Base-by-base conservation (phyloP, 2,888 invertebrate species). In the Xestia ashworthii region DNA sequence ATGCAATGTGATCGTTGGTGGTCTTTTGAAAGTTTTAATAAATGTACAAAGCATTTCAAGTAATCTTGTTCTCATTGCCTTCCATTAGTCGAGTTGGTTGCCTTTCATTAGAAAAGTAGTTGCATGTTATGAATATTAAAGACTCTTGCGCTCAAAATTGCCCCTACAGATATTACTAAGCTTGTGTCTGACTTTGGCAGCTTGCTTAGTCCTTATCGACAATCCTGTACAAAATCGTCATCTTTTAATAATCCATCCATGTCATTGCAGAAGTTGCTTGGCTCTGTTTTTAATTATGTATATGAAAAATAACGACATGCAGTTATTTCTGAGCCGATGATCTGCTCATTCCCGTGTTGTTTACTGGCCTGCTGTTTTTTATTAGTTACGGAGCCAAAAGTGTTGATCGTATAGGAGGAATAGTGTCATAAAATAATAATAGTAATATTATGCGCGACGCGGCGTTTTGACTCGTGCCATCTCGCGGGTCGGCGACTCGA, bases 391-490 rank as follows among this genome's bases (percentile, higher is more conserved):
- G 71, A 76, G 71, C 79, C 74, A 77, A 87, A 86, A 83, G 83
- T 84, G 88, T 85, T 83, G 78, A 85, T 82, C 76, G 68, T 81
- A 81, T 80, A 81, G 67, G 76, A 83, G 80, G 81, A 83, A 88
- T 84, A 81, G 82, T 88, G 83, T 87, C 84, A 79, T 88, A 84
- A 85, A 84, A 87, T 88, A 89, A 87, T 88, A 87, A 88, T 89
- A 89, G 80, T 88, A 86, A 82, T 88, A 78, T 80, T 82, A 85
- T 87, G 88, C 86, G 87, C 84, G 88, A 70, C 55, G n/a, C 55
- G 55, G 86, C 81, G 79, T 93, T 91, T 93, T 95, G 95, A 94
- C 96, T 96, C 96, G 96, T 96, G 96, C 96, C 95, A 92, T 92
- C 93, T 91, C 92, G 93, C 92, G 93, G 95, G 95, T 95, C 95